Conservation (phyloP, 2,113 vertebrate genomes). For the Psammodynastes pulverulentus region DNA sequence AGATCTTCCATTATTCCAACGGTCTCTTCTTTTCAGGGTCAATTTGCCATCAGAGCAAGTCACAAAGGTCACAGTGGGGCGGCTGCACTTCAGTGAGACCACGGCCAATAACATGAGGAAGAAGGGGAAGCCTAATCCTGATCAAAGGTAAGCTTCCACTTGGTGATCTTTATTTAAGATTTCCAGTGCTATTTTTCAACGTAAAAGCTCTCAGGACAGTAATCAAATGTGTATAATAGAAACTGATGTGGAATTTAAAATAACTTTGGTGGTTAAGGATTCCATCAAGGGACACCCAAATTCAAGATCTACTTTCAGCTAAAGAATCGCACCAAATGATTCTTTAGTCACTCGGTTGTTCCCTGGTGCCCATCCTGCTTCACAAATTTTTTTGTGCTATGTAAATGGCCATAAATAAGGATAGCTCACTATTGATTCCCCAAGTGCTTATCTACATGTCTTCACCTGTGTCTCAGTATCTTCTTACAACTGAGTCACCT, state of each 20-base stretch:
- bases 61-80: conserved; percentile 95
- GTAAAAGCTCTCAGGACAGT: not conserved
- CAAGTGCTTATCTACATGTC: not conserved
- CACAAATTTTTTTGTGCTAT: not conserved
- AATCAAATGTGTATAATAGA: not conserved
- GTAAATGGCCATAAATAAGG: not conserved
- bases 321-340: not conserved
- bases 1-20: fast-evolving
- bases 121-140: conserved; percentile 97
- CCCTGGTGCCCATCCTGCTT: not conserved
- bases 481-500: not conserved
- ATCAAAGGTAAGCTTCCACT: conserved; percentile 83
- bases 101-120: conserved; percentile 99
- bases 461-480: not conserved
- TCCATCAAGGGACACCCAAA: not conserved
- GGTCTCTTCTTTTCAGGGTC: conserved; percentile 71
- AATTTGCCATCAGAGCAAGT: conserved; percentile 93
- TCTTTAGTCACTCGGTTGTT: not conserved
- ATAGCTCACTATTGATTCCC: not conserved
- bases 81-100: conserved; percentile 97
- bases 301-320: not conserved
- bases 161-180: not conserved
- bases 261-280: not conserved
- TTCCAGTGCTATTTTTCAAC: not conserved
- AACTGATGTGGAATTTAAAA: not conserved